Evolutionary conservation across 2,888 invertebrate genomes (phyloP).

Genomic region (Drosophila recens): DNA sequence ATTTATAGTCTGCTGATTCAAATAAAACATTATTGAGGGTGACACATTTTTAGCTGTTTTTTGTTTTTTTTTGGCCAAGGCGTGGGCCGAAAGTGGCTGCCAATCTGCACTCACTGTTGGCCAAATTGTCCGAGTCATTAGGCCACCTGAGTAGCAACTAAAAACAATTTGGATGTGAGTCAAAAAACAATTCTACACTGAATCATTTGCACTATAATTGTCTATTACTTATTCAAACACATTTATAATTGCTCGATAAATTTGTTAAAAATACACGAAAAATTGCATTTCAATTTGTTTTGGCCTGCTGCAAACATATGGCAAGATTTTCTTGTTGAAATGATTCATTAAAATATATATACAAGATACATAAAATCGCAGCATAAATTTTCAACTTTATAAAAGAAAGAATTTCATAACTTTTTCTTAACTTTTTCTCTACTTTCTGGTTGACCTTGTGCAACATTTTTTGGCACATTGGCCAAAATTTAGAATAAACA

Average conservation of each 20-base stretch:
- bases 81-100: conserved; percentile 57
- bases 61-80: conserved; percentile 3
- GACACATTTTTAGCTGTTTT: conserved; percentile 41
- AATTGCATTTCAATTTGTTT: conserved; percentile 11
- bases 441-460: conserved; percentile 62
- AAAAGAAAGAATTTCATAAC: conserved; percentile 26
- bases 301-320: conserved; percentile 27
- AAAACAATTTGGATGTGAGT: conserved; percentile 52
- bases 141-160: conserved; percentile 39
- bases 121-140: conserved; percentile 60
- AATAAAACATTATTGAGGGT: conserved; percentile 33
- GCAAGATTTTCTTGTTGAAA: conserved; percentile 37
- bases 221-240: conserved; percentile 37
- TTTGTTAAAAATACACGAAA: conserved; percentile 31
- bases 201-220: conserved; percentile 62
- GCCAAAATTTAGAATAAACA: conserved; percentile 65
- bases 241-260: conserved; percentile 56
- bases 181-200: conserved; percentile 43
- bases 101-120: conserved; percentile 53
- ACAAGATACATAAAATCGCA: conserved; percentile 18
- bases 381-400: conserved; percentile 41
- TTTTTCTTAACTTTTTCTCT: conserved; percentile 18
- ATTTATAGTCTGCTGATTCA: conserved; percentile 50
- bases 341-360: conserved; percentile 66
- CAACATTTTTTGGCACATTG: conserved; percentile 65